These are phyloP conservation scores for Halocynthia aurantium DNA, from an alignment of 23 tunicate genomes.

Conservation along the genomic window DNA sequence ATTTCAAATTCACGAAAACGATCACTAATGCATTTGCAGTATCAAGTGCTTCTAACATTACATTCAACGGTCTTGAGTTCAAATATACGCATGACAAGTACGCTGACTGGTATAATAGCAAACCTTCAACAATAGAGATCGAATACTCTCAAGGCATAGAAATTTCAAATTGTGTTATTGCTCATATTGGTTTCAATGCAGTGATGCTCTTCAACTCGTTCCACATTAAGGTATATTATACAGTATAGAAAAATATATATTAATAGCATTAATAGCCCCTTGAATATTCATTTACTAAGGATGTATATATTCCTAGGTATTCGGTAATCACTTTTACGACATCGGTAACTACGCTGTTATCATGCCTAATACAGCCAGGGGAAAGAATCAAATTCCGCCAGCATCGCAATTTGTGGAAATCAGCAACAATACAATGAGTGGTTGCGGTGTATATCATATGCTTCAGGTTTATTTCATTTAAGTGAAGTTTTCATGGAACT, in stretches of 20 bases:
- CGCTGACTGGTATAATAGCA: constrained; percentile 28
- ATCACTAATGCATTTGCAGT: not conserved
- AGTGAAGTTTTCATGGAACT: not conserved
- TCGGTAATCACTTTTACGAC: constrained; percentile 20
- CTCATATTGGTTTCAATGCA: constrained; percentile 40
- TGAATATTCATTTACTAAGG: no score
- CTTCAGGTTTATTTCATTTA: constrained; percentile 20
- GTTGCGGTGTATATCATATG: constrained; percentile 43
- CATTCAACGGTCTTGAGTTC: constrained; percentile 33
- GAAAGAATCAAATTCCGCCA: not conserved
- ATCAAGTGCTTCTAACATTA: constrained; percentile 5
- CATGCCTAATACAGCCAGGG: constrained; percentile 2
- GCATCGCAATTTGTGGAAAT: constrained; percentile 7
- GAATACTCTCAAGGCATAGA: not conserved
- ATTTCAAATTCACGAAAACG: no score
- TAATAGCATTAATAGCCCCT: not conserved
- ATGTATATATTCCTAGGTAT: constrained; percentile 13
- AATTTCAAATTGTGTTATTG: constrained; percentile 22
- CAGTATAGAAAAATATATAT: not conserved
- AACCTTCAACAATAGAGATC: constrained; percentile 21
- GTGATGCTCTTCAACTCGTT: not conserved
- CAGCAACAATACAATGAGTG: constrained; percentile 27
- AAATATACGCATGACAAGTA: constrained; percentile 31
- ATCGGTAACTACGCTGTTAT: constrained; percentile 31
- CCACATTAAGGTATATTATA: constrained; percentile 5